Evolutionary conservation across 2,113 vertebrate genomes (phyloP).

Genomic region (Mesocricetus auratus): DNA sequence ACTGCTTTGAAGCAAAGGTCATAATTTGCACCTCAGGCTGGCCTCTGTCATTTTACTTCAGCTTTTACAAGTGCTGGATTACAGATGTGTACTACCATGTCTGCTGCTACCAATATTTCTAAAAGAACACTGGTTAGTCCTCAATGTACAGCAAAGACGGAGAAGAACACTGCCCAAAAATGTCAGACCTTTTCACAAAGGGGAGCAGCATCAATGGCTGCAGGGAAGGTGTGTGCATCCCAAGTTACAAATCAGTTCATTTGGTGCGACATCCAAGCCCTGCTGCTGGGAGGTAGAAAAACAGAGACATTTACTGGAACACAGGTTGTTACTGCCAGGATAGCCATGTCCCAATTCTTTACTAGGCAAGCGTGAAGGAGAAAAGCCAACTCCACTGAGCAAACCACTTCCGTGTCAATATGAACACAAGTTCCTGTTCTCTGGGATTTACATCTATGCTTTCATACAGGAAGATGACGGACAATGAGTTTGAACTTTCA

Average conservation of each 20-base stretch:
- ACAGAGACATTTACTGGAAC: not conserved
- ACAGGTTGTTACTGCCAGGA: not conserved
- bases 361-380: not conserved
- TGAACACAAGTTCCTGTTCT: not conserved
- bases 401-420: not conserved
- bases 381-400: not conserved
- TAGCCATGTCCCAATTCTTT: not conserved
- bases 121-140: not conserved
- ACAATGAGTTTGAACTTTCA: not conserved
- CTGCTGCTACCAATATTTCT: not conserved
- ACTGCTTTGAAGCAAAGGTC: not conserved
- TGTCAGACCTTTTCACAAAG: not conserved
- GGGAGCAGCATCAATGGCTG: not conserved
- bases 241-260: not conserved
- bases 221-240: not conserved
- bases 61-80: not conserved
- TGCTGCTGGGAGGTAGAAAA: not conserved
- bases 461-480: not conserved
- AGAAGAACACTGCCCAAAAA: not conserved
- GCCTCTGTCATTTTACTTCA: not conserved
- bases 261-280: not conserved
- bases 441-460: not conserved
- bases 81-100: not conserved
- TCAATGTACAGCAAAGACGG: not conserved
- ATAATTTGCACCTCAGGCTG: not conserved